Conservation (phyloP, 35 echinoderm and acorn worm genomes). For the Holothuria glaberrima region DNA sequence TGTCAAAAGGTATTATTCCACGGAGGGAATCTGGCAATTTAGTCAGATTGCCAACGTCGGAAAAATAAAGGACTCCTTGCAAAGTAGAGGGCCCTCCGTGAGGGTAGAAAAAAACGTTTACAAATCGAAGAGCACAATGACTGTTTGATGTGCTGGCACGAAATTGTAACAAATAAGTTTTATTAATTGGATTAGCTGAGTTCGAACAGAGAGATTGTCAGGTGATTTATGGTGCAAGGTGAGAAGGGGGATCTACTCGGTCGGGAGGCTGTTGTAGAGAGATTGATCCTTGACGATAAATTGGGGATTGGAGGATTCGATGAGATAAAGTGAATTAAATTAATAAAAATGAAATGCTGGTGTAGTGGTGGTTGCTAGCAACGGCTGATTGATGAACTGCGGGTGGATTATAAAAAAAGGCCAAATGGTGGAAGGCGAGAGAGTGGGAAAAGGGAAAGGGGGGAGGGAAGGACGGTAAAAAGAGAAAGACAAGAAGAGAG, state of each 20-base stretch:
- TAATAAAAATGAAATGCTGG: conserved; percentile 59
- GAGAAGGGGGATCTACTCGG: neutral
- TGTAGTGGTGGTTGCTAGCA: neutral
- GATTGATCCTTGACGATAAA: conserved; percentile 51
- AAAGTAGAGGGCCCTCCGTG: conserved; percentile 30
- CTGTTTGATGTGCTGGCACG: conserved; percentile 54
- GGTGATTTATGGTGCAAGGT: conserved; percentile 53
- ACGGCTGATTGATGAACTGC: conserved; percentile 34
- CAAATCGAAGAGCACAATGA: conserved; percentile 59
- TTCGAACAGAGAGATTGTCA: conserved; percentile 50
- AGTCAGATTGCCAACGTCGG: conserved; percentile 48
- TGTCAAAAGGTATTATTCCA: conserved; percentile 66
- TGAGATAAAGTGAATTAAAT: conserved; percentile 62
- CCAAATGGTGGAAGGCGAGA: neutral
- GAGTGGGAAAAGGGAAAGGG: neutral
- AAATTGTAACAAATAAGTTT: conserved; percentile 61
- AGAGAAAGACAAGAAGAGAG: neutral
- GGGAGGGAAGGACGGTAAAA: neutral
- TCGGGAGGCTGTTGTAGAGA: conserved; percentile 13
- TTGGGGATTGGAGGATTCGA: conserved; percentile 58
- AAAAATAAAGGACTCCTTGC: conserved; percentile 37
- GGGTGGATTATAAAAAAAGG: conserved; percentile 22
- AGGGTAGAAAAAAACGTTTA: conserved; percentile 49
- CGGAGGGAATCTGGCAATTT: conserved; percentile 55
- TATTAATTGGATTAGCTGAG: conserved; percentile 64